Base-by-base conservation (phyloP, 2,888 invertebrate species). In the Myathropa florea region DNA sequence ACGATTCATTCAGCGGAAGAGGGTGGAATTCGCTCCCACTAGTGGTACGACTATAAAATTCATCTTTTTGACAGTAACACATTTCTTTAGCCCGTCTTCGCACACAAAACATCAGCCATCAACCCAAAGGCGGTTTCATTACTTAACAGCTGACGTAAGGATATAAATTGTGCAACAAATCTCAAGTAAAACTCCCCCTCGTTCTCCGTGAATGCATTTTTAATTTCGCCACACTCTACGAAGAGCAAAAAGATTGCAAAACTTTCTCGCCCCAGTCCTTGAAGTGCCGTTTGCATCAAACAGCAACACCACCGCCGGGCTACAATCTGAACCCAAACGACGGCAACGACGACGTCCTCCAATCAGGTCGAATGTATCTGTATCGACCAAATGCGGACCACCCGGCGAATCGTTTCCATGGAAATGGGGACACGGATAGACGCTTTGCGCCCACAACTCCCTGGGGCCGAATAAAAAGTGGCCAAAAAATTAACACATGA, bases 401-500 rank as follows among this genome's bases (percentile, higher is more conserved):
- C 10, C 18, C 23, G 21, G 23, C 21, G 10, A 12, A 3, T 12
- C 57, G 57, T 75, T 64, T 21, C 36, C 65, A 71, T 71, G 59
- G 46, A 64, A 57, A 78, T 71, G 71, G 65, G 39, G 30, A 60
- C 65, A 65, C 71, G 57, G 39, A 71, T 78, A 79, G 71, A 64
- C 46, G 79, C 33, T 78, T 65, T 73, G 73, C 73, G 72, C 30
- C 64, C 70, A 55, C 57, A 77, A 75, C 30, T 68, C 85, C 73
- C 77, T 46, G 70, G 82, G 85, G 85, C 33, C 59, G 61, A 64
- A 85, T 85, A 82, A 86, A 86, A 86, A 86, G 82, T 82, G 82
- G 78, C 78, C 85, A 82, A 83, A 82, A 85, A 82, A 86, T 86
- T 86, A 86, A 86, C 82, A 86, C 85, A 82, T 65, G 72, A 70